Evolutionary conservation across 1,140 invertebrate genomes (phyloP), one percentile per base, ranked within the genome.

Genomic region (Bombus huntii): DNA sequence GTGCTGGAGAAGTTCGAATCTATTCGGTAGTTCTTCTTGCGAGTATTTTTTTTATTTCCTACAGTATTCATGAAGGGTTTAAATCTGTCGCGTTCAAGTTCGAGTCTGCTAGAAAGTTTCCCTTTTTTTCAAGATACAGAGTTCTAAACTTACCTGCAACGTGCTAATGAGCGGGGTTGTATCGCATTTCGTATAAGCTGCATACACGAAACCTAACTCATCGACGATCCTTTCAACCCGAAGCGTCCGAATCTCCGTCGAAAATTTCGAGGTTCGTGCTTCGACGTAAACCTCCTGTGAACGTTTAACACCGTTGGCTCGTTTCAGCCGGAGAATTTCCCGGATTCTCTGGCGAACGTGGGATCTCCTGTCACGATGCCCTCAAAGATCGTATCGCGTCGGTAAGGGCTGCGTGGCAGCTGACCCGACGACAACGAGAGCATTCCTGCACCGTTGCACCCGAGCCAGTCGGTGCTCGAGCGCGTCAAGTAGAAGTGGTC

Each of bases 401-500:
- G 68, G 6, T 18, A 57, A 42, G 70, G 78, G 42, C 12, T 74
- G 57, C 53, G 44, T 57, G 59, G 78, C 75, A 75, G 77, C 77
- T 81, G 77, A 81, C 78, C 77, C 76, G 71, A 74, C 68, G 59
- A 81, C 83, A 57, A 68, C 77, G 28, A 42, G 57, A 78, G 25
- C 75, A 84, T 84, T 84, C 75, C 53, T 62, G 66, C 65, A 66
- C 75, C 82, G 82, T 13, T 47, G 25, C 59, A 76, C n/a, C 71
- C 18, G 72, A 75, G 65, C 62, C 81, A 83, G 81, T 83, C 81
- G 42, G 65, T 53, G 65, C 74, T 78, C 34, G 83, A 84, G 34
- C 83, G 83, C 76, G 75, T 80, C 76, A 84, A 84, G 83, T 79
- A 85, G 85, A 85, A 79, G 77, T 47, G 80, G 79, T 90, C 83